Conservation (phyloP, 1,140 invertebrate species). For the Trachymyrmex cornetzi region DNA sequence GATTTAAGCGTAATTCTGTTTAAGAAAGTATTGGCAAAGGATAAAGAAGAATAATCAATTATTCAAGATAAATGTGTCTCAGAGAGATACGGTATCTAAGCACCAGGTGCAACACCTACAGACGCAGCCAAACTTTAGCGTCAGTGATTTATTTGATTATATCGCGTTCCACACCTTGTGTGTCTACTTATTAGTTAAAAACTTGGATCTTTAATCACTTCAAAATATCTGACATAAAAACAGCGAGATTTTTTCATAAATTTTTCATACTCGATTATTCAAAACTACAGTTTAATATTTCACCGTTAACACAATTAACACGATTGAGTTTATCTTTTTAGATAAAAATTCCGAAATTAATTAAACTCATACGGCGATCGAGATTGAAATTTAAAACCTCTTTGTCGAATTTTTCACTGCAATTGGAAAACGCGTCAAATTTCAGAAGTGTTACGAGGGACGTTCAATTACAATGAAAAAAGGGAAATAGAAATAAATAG, state of each 20-base stretch:
- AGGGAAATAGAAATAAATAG: not conserved
- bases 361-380: not conserved
- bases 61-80: constrained; percentile 40
- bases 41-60: constrained; percentile 32
- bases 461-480: constrained; percentile 11
- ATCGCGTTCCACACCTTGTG: not conserved
- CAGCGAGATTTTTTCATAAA: not conserved
- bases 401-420: constrained; percentile 13
- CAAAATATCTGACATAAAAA: not conserved
- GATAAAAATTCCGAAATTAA: not conserved
- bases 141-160: constrained; percentile 49
- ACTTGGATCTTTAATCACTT: constrained; percentile 40
- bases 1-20: constrained; percentile 12
- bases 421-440: constrained; percentile 25
- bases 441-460: not conserved
- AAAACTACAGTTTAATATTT: constrained; percentile 5
- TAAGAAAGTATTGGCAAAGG: constrained; percentile 23
- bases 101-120: constrained; percentile 41
- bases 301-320: constrained; percentile 11
- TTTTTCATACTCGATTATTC: not conserved
- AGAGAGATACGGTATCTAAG: not conserved
- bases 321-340: constrained; percentile 19
- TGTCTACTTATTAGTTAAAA: constrained; percentile 50
- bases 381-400: constrained; percentile 29
- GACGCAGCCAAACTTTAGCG: constrained; percentile 21